A percentile compares a stretch with the other conserved stretches of the same genome.
Evolutionary conservation across 2,113 vertebrate genomes (phyloP).

Genomic region (Prochilodus magdalenae): DNA sequence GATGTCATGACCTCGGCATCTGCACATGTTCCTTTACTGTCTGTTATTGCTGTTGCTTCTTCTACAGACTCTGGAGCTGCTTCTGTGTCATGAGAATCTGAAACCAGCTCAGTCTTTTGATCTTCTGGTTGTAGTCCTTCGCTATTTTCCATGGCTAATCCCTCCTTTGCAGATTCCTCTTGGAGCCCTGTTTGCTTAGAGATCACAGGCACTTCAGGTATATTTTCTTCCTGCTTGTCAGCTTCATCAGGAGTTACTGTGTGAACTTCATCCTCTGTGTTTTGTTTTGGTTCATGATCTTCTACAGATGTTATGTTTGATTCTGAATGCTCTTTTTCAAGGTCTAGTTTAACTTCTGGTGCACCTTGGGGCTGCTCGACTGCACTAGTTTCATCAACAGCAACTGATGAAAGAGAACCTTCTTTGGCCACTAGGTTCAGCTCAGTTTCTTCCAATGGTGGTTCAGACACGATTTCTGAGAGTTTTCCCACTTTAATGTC

Average conservation of each 20-base stretch:
- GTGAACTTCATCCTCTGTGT: not conserved
- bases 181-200: conserved; percentile 9
- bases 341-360: not conserved
- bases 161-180: not conserved
- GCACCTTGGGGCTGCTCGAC: conserved; percentile 25
- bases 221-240: not conserved
- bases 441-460: conserved; percentile 4
- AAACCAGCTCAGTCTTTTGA: not conserved
- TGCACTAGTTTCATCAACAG: conserved; percentile 8
- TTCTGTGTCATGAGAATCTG: not conserved
- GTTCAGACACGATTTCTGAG: conserved; percentile 55
- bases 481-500: conserved; percentile 69
- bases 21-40: not conserved
- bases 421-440: conserved; percentile 8
- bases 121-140: not conserved
- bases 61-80: not conserved
- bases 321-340: not conserved
- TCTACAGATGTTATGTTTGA: not conserved
- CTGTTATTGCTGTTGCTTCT: not conserved
- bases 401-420: not conserved
- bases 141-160: not conserved
- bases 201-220: not conserved
- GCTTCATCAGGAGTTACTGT: not conserved
- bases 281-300: not conserved
- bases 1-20: not conserved